Conservation (phyloP, 2,797 vertebrate species). For the Rhinophrynus dorsalis region DNA sequence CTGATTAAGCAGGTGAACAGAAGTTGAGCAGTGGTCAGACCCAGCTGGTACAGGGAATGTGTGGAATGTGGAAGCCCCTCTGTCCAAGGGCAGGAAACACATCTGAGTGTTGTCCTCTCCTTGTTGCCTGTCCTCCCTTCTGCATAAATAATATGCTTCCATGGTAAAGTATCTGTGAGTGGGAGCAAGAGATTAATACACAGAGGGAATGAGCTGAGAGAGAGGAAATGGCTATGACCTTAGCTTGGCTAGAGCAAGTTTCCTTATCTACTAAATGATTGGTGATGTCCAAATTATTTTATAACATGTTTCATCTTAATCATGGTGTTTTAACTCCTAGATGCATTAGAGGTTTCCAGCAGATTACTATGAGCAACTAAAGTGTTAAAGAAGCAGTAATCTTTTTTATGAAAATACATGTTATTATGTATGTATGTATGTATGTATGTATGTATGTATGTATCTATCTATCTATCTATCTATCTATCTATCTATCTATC, state of each 20-base stretch:
- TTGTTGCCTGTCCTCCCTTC: constrained; percentile 34
- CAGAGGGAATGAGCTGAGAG: constrained; percentile 2
- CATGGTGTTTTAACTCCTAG: neutral
- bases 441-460: no score
- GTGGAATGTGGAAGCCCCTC: constrained; percentile 36
- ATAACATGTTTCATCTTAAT: constrained; percentile 7
- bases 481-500: no score
- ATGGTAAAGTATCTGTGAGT: constrained; percentile 13
- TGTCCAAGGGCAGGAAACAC: constrained; percentile 37
- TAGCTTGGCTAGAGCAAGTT: neutral
- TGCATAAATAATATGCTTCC: constrained; percentile 30
- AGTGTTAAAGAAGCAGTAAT: no score
- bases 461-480: no score
- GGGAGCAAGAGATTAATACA: constrained; percentile 1
- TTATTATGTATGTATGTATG: no score
- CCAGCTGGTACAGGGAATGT: constrained; percentile 46
- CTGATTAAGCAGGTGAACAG: constrained; percentile 43
- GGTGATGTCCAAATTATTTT: constrained; percentile 23
- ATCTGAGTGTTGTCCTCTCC: constrained; percentile 15
- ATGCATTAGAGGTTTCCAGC: no score
- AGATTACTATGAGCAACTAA: no score
- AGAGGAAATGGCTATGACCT: constrained; percentile 44
- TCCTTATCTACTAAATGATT: constrained; percentile 30
- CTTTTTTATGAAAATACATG: no score
- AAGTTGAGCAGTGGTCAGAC: constrained; percentile 35